Percentiles rank a stretch among this genome's conserved stretches.
Evolutionary conservation across 2,888 invertebrate species (phyloP).

Genomic region (Kryphioiulus occultus): DNA sequence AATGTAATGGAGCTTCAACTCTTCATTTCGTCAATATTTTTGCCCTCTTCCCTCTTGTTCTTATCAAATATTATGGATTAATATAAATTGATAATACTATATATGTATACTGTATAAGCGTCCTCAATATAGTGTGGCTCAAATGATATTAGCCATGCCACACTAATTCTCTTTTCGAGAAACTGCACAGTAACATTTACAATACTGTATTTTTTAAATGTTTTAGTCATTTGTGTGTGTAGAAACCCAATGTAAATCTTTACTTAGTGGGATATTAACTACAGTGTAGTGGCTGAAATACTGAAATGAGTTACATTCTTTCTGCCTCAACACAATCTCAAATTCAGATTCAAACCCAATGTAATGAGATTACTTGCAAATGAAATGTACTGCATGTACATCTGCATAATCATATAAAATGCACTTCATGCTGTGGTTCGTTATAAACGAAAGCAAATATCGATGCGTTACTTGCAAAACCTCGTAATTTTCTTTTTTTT

Average conservation of each 20-base stretch:
- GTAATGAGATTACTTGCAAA: too few relatives aligned
- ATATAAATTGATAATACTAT: not conserved
- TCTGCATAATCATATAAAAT: too few relatives aligned
- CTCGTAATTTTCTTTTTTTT: too few relatives aligned
- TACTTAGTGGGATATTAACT: too few relatives aligned
- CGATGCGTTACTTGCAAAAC: too few relatives aligned
- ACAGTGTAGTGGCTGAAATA: too few relatives aligned
- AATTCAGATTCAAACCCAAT: not conserved
- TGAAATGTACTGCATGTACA: too few relatives aligned
- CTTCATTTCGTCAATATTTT: not conserved
- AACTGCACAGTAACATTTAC: not conserved
- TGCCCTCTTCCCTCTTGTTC: not conserved
- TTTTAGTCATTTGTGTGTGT: not conserved
- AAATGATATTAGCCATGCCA: not conserved
- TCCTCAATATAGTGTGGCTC: too few relatives aligned
- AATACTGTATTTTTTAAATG: not conserved
- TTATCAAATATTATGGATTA: not conserved
- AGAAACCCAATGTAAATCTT: not conserved
- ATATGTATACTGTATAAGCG: not conserved
- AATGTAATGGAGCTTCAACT: not conserved
- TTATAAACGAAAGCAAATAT: too few relatives aligned
- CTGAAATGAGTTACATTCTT: not conserved
- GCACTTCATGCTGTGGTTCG: too few relatives aligned
- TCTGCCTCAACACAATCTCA: conserved; percentile 8
- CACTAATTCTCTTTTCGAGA: not conserved